These are phyloP conservation scores for Amiota mariae DNA, from an alignment of 2,888 invertebrate genomes.

Conservation along the genomic window DNA sequence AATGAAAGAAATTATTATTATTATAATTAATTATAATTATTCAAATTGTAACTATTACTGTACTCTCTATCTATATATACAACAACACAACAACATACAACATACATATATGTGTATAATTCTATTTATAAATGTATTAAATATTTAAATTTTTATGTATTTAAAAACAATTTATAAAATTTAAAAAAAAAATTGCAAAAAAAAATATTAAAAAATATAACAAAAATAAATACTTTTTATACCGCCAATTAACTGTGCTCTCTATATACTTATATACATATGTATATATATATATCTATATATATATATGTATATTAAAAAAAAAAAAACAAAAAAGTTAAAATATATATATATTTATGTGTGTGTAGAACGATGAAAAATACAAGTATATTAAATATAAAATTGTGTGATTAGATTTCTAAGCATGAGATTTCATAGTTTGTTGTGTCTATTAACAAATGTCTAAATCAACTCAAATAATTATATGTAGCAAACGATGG, in stretches of 20 bases:
- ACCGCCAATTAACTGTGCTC: slow-evolving; percentile 67
- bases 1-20: too few species aligned
- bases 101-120: slow-evolving; percentile 8
- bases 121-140: slow-evolving; percentile 43
- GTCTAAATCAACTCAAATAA: background rate
- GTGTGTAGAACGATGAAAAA: slow-evolving; percentile 9
- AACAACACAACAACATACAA: too few species aligned
- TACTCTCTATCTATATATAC: slow-evolving; percentile 20
- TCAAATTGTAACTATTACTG: slow-evolving; percentile 29
- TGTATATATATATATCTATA: slow-evolving; percentile 29
- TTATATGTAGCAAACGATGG: background rate
- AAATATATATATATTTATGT: slow-evolving; percentile 12
- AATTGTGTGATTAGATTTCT: slow-evolving; percentile 24
- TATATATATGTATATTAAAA: slow-evolving; percentile 26
- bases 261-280: slow-evolving; percentile 40
- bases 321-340: slow-evolving; percentile 14
- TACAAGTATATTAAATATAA: slow-evolving; percentile 15
- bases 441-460: slow-evolving; percentile 7
- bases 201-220: slow-evolving; percentile 23
- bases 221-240: slow-evolving; percentile 54
- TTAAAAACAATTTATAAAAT: slow-evolving; percentile 9
- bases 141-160: slow-evolving; percentile 25
- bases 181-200: slow-evolving; percentile 22
- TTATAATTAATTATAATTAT: slow-evolving; percentile 4
- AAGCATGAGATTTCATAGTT: slow-evolving; percentile 19